Evolutionary conservation across 2,113 vertebrate species (phyloP).

Genomic region (Peromyscus leucopus): DNA sequence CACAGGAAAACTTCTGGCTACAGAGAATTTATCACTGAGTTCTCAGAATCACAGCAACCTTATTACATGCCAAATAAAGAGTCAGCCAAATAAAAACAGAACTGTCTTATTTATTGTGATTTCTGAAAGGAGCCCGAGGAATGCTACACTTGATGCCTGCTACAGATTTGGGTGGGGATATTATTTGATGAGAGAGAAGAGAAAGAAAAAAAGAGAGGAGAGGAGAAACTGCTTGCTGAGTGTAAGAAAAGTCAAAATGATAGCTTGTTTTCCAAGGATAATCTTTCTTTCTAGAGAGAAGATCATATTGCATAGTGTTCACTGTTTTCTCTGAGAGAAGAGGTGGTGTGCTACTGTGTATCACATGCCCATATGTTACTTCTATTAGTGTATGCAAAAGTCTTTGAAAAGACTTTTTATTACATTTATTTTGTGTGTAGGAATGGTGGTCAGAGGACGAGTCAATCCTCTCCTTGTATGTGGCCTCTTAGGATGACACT

Average conservation of each 20-base stretch:
- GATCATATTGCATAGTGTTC: not conserved
- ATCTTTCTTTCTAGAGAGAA: slow-evolving; percentile 58
- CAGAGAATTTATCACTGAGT: not conserved
- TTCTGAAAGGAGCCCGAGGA: slow-evolving; percentile 41
- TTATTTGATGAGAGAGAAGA: not conserved
- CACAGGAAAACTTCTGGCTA: too few species aligned
- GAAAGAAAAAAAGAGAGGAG: too few species aligned
- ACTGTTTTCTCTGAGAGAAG: not conserved
- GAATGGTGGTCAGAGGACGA: not conserved
- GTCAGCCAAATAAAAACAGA: slow-evolving; percentile 51
- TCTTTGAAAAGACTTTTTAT: not conserved
- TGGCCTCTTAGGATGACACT: not conserved
- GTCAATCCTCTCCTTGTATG: not conserved
- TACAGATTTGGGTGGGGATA: not conserved
- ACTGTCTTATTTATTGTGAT: slow-evolving; percentile 4
- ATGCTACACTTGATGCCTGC: slow-evolving; percentile 19
- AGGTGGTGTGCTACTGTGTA: not conserved
- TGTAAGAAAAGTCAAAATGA: slow-evolving; percentile 15
- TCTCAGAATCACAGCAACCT: slow-evolving; percentile 28
- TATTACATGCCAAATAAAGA: slow-evolving; percentile 47
- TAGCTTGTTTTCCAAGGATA: not conserved
- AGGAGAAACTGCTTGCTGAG: not conserved
- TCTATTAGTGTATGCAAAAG: not conserved
- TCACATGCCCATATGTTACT: not conserved
- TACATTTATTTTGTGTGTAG: not conserved